These are phyloP conservation scores for Euura saliciscinereae DNA, from an alignment of 1,140 invertebrate genomes.

Conservation along the genomic window DNA sequence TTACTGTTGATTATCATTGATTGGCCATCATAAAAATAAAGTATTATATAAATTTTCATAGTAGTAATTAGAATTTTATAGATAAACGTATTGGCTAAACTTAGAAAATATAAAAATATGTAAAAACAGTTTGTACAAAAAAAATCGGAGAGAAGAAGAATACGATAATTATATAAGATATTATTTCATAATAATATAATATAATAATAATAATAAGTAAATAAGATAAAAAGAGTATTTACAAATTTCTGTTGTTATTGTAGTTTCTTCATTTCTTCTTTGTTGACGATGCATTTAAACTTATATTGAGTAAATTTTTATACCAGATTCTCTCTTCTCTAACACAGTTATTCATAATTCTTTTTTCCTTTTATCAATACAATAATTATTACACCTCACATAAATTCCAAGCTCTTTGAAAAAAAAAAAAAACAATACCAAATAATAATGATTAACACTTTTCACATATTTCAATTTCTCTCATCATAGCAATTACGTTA, in stretches of 20 bases:
- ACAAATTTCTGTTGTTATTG: constrained; percentile 30
- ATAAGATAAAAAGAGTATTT: constrained; percentile 48
- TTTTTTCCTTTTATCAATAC: too few species aligned
- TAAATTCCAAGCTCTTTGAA: too few species aligned
- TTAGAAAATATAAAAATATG: constrained; percentile 45
- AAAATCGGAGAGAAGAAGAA: constrained; percentile 45
- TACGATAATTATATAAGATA: constrained; percentile 30
- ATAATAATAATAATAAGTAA: constrained; percentile 32
- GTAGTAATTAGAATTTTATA: constrained; percentile 26
- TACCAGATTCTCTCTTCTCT: not conserved
- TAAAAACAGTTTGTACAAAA: constrained; percentile 61
- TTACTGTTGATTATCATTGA: constrained; percentile 42
- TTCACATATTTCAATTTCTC: not conserved
- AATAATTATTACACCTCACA: too few species aligned
- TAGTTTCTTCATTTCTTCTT: too few species aligned
- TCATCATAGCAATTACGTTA: too few species aligned
- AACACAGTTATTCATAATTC: too few species aligned
- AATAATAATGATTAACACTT: not conserved
- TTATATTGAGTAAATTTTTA: constrained; percentile 8
- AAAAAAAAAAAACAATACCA: constrained; percentile 9
- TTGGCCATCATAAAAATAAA: constrained; percentile 34
- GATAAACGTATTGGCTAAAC: constrained; percentile 25
- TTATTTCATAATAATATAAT: constrained; percentile 39
- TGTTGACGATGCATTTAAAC: not conserved
- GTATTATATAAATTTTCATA: not conserved